phyloP scores from a whole-genome alignment of 2,113 vertebrate species.

The Nanorana parkeri region DNA sequence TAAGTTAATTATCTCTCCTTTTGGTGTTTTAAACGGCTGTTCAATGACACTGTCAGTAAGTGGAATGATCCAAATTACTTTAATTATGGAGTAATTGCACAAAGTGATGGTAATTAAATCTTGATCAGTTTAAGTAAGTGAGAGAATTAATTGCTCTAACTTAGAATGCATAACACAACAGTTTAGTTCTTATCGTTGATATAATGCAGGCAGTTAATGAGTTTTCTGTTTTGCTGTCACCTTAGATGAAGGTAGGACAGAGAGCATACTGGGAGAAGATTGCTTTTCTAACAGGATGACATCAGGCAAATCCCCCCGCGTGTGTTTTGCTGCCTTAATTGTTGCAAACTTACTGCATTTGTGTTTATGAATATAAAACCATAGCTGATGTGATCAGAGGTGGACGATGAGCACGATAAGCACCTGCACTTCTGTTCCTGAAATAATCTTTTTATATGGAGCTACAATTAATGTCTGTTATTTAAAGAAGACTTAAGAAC shows the following conservation, averaged over 20 bases:
- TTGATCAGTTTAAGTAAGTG: slow-evolving; percentile 98
- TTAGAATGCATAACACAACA: slow-evolving; percentile 83
- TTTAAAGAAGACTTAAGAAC: too few relatives aligned
- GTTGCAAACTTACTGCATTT: slow-evolving; percentile 74
- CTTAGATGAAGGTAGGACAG: slow-evolving; percentile 76
- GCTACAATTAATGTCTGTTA: too few relatives aligned
- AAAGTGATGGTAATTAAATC: slow-evolving; percentile 98
- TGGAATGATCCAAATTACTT: slow-evolving; percentile 96
- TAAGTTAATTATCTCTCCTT: slow-evolving; percentile 86
- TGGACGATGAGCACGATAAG: too few relatives aligned
- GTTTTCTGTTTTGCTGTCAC: slow-evolving; percentile 78
- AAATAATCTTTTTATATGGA: too few relatives aligned
- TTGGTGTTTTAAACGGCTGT: slow-evolving; percentile 80
- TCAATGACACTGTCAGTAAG: slow-evolving; percentile 88
- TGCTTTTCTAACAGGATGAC: slow-evolving; percentile 58
- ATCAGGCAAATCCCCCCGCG: slow-evolving; percentile 51
- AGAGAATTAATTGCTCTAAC: slow-evolving; percentile 95
- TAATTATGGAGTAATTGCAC: slow-evolving; percentile 98
- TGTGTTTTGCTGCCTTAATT: slow-evolving; percentile 51
- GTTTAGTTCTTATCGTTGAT: slow-evolving; percentile 81
- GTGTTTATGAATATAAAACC: slow-evolving; percentile 62
- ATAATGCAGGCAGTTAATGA: slow-evolving; percentile 81
- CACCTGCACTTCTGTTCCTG: too few relatives aligned
- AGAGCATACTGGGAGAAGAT: slow-evolving; percentile 72
- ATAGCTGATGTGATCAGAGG: not conserved